Conservation (phyloP, 2,888 invertebrate species). For the Deilephila porcellus region DNA sequence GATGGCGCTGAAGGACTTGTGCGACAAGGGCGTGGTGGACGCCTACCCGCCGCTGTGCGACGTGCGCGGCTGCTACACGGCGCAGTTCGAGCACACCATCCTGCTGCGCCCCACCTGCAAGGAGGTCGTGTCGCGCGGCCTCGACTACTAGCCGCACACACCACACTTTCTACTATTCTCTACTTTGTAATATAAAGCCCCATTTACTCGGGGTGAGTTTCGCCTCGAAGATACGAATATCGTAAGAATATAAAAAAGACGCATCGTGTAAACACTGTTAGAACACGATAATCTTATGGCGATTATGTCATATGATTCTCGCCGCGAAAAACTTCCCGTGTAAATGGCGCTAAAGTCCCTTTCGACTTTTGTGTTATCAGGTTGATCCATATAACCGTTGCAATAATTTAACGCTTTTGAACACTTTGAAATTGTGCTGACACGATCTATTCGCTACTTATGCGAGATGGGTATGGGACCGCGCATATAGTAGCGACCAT, state of each 20-base stretch:
- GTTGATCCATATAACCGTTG: conserved; percentile 4
- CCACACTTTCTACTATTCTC: background rate
- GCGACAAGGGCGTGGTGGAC: conserved; percentile 98
- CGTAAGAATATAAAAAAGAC: no score
- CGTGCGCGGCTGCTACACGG: conserved; percentile 98
- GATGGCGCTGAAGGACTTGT: conserved; percentile 98
- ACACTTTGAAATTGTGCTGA: background rate
- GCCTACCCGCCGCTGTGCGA: conserved; percentile 99
- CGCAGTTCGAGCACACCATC: conserved; percentile 99
- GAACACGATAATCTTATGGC: no score
- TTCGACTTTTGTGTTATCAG: background rate
- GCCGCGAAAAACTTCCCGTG: no score
- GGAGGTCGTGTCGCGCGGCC: conserved; percentile 98
- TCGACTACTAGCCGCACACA: conserved; percentile 90
- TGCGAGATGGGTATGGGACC: background rate
- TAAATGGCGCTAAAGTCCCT: background rate
- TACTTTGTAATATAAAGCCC: no score
- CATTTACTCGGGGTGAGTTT: no score
- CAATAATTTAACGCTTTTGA: conserved; percentile 12
- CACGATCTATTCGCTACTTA: background rate
- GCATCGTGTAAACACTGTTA: no score
- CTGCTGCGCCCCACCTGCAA: conserved; percentile 99
- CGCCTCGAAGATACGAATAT: no score
- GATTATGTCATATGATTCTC: no score
- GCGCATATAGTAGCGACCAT: background rate